Evolutionary conservation across 2,888 invertebrate genomes (phyloP).

Genomic region (Blastobasis adustella): DNA sequence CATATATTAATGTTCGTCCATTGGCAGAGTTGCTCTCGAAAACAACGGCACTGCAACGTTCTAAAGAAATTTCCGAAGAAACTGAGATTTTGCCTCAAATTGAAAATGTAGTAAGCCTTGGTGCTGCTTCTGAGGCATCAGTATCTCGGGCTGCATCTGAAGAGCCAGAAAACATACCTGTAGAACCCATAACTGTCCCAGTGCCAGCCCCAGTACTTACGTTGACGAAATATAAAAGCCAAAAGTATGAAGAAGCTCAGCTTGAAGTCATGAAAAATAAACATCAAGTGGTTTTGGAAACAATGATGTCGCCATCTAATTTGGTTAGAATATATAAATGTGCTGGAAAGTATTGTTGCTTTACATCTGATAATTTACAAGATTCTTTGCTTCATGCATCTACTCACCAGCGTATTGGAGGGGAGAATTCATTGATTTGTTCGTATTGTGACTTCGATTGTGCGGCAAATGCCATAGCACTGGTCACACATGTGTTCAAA

Average conservation of each 20-base stretch:
- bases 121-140: slow-evolving; percentile 15
- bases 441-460: slow-evolving; percentile 72
- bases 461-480: slow-evolving; percentile 38
- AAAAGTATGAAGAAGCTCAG: slow-evolving; percentile 50
- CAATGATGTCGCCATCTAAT: slow-evolving; percentile 63
- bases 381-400: slow-evolving; percentile 52
- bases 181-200: too few species aligned
- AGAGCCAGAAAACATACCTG: neutral
- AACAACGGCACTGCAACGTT: neutral
- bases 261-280: slow-evolving; percentile 48
- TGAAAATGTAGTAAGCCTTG: slow-evolving; percentile 72
- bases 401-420: slow-evolving; percentile 45
- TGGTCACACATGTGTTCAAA: slow-evolving; percentile 76
- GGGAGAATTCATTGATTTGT: slow-evolving; percentile 68
- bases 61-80: slow-evolving; percentile 8
- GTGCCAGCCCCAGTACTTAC: neutral
- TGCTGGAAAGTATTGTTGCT: slow-evolving; percentile 58
- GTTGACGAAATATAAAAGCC: slow-evolving; percentile 12
- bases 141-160: neutral
- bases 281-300: slow-evolving; percentile 53
- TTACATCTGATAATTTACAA: slow-evolving; percentile 46
- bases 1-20: slow-evolving; percentile 54
- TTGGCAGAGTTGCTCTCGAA: slow-evolving; percentile 48
- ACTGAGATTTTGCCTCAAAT: slow-evolving; percentile 49
- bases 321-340: slow-evolving; percentile 61